A percentile compares a stretch with the other conserved stretches of the same genome.
phyloP scores from a whole-genome alignment of 2,113 vertebrate species.

The Dasyornis broadbenti region DNA sequence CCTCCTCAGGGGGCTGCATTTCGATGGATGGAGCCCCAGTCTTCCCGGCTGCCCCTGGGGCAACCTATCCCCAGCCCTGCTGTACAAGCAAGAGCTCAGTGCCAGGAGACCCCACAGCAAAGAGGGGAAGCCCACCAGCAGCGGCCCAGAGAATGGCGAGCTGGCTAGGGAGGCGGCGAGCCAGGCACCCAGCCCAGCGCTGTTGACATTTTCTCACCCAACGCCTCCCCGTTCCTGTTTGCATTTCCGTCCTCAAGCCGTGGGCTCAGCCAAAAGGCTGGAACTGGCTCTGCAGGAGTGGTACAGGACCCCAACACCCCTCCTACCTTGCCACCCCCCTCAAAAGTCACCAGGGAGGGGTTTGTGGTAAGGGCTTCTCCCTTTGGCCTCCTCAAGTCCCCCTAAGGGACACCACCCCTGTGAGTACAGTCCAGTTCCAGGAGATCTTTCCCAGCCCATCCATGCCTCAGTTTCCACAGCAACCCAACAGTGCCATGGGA shows the following conservation, averaged over 20 bases:
- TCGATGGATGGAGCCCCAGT: background rate
- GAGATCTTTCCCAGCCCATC: background rate
- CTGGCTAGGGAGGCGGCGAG: background rate
- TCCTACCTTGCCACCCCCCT: background rate
- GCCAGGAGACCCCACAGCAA: background rate
- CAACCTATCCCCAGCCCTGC: background rate
- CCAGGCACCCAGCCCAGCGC: slow-evolving; percentile 2
- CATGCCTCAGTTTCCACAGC: background rate
- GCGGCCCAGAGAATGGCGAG: background rate
- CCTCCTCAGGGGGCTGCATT: background rate
- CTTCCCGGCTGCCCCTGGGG: background rate
- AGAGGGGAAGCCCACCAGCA: background rate
- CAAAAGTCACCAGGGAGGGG: background rate
- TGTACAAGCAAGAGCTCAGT: background rate
- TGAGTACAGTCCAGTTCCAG: background rate
- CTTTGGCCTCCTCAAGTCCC: background rate
- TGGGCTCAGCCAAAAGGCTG: slow-evolving; percentile 21
- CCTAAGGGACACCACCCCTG: background rate
- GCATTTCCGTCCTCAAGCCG: background rate
- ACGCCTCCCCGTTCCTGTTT: slow-evolving; percentile 58
- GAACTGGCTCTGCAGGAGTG: background rate
- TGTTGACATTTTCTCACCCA: slow-evolving; percentile 63
- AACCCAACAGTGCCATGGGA: background rate
- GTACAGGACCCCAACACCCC: background rate
- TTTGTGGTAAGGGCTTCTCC: background rate